Percentiles rank a stretch among this genome's conserved stretches.
These are phyloP conservation scores for Oscheius onirici DNA, from an alignment of 2,888 invertebrate genomes.

Conservation along the genomic window DNA sequence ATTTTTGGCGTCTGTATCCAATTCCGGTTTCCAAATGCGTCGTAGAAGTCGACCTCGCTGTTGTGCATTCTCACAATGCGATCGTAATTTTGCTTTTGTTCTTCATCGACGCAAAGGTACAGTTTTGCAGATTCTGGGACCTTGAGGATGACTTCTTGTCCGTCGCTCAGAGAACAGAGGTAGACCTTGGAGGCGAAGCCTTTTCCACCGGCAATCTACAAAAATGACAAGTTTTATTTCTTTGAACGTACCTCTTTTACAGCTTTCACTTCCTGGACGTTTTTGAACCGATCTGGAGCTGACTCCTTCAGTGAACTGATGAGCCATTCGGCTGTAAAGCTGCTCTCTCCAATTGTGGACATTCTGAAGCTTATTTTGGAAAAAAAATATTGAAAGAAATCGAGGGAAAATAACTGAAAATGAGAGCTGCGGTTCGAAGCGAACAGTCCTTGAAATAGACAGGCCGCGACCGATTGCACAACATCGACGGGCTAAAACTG, in stretches of 20 bases:
- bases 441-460: neutral
- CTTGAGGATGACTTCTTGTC: neutral
- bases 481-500: neutral
- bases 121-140: slow-evolving; percentile 5
- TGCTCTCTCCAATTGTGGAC: neutral
- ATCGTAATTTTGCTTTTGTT: neutral
- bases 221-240: no score
- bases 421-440: no score
- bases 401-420: no score
- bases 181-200: slow-evolving; percentile 18
- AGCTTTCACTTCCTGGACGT: neutral
- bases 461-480: neutral
- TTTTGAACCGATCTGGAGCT: neutral
- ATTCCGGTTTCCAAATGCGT: neutral
- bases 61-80: neutral
- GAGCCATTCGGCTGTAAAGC: slow-evolving; percentile 8
- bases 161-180: neutral
- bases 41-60: slow-evolving; percentile 1
- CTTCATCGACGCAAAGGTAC: neutral
- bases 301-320: neutral
- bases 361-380: no score
- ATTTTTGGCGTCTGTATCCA: neutral
- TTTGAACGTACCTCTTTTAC: slow-evolving; percentile 8
- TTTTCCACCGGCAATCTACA: slow-evolving; percentile 7
- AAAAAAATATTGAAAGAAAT: no score